Conservation (phyloP, 2,113 vertebrate genomes). For the Entosphenus tridentatus region DNA sequence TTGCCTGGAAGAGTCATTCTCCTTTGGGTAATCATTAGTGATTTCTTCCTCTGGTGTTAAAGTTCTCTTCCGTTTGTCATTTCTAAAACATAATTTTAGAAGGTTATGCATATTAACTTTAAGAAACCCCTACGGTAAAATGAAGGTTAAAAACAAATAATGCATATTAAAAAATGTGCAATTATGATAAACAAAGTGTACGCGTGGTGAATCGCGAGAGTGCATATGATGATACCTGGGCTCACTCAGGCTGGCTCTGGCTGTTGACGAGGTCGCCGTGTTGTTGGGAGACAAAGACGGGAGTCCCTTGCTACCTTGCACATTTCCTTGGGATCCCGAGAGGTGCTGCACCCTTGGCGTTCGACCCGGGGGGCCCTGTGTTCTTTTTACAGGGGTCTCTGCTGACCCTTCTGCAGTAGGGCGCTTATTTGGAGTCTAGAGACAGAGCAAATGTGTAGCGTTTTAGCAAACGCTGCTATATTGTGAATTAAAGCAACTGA, state of each 20-base stretch:
- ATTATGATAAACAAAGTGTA: background rate
- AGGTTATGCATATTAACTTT: background rate
- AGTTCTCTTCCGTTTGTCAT: conserved; percentile 67
- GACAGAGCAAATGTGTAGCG: background rate
- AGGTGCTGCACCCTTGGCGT: conserved; percentile 17
- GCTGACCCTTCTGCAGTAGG: background rate
- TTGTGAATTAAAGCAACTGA: no score
- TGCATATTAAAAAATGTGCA: background rate
- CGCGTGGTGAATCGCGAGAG: no score
- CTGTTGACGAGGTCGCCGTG: conserved; percentile 25
- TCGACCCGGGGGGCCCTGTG: conserved; percentile 4
- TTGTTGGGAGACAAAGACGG: conserved; percentile 16
- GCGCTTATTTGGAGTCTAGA: background rate
- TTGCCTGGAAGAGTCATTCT: conserved; percentile 89
- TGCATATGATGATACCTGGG: conserved; percentile 32
- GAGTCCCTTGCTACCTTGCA: conserved; percentile 18
- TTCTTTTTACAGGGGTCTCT: background rate
- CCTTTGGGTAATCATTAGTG: conserved; percentile 86
- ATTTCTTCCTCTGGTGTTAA: conserved; percentile 44
- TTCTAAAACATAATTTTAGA: conserved; percentile 17
- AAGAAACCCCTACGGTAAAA: background rate
- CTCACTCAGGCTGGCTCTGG: conserved; percentile 48
- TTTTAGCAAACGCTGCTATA: background rate
- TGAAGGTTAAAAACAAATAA: background rate
- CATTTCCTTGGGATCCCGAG: conserved; percentile 15